Evolutionary conservation across 2,797 vertebrate genomes (phyloP), one percentile per base, ranked within the genome.

Genomic region (Trematocara caparti): DNA sequence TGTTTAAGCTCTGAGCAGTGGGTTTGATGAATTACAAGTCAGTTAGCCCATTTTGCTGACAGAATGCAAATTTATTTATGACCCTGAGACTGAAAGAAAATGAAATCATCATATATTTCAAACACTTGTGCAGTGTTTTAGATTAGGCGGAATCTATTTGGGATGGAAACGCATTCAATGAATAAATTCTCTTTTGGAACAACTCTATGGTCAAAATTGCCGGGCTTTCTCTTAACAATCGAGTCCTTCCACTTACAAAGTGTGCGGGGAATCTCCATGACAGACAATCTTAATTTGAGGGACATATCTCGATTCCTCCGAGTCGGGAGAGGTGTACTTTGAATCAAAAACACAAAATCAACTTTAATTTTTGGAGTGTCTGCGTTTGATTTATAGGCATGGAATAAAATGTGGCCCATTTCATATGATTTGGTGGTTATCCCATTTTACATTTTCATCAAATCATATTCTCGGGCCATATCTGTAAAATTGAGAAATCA

Each of bases 401-500:
- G 81, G 87, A 89, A 92, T 93, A 87, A 92, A 93, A 94, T 86
- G 86, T 74, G 36, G 88, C 83, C 92, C 86, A 92, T 93, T 91
- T 94, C 89, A 85, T 74, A 84, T 90, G 92, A 95, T 93, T 94
- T 93, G 92, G 89, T 90, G 93, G 92, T 93, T 94, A 95, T 94
- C 89, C 93, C 88, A 84, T 95, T 94, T 94, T 92, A 94, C 91
- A 91, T 94, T 95, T 95, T 95, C 90, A 95, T 95, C 93, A 92
- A 94, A 94, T 94, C 83, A 92, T 89, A 90, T 94, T 94, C 90
- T 93, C 81, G 45, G 90, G 89, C 92, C 92, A 92, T 93, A 96
- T 95, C 95, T 96, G 92, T 93, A 94, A 95, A 94, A 95, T 93
- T 94, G 94, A 94, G 92, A 95, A 96, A 95, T 92, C 92, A 92